Conservation (phyloP, 2,797 vertebrate species). For the Leptodactylus fallax region DNA sequence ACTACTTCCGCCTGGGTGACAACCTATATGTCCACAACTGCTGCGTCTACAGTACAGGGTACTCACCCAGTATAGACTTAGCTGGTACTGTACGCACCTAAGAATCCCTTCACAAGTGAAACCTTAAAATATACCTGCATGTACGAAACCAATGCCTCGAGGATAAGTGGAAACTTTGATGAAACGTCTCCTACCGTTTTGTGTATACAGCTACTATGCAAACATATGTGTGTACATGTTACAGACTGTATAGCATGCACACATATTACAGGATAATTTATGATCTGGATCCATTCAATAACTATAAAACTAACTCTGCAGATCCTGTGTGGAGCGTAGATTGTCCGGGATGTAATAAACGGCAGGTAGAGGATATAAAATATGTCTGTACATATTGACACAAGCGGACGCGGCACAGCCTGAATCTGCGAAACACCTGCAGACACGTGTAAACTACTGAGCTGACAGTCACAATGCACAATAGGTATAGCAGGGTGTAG, state of each 20-base stretch:
- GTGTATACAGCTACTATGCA: neutral
- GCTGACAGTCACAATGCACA: too few species aligned
- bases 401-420: neutral
- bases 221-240: neutral
- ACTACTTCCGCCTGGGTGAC: too few species aligned
- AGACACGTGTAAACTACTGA: too few species aligned
- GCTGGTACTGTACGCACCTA: too few species aligned
- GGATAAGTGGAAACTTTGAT: too few species aligned
- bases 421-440: neutral
- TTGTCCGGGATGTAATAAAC: neutral
- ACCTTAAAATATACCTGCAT: too few species aligned
- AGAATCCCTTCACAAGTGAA: too few species aligned
- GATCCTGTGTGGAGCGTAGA: neutral
- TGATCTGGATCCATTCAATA: neutral
- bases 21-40: neutral
- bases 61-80: too few species aligned
- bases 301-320: neutral
- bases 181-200: neutral
- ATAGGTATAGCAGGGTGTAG: too few species aligned
- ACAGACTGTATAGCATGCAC: neutral
- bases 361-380: slow-evolving; percentile 6
- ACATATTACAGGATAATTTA: neutral
- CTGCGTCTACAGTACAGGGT: neutral
- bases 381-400: slow-evolving; percentile 37
- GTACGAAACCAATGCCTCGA: too few species aligned